Conservation (phyloP, 2,888 invertebrate genomes). For the Fragum whitleyi region DNA sequence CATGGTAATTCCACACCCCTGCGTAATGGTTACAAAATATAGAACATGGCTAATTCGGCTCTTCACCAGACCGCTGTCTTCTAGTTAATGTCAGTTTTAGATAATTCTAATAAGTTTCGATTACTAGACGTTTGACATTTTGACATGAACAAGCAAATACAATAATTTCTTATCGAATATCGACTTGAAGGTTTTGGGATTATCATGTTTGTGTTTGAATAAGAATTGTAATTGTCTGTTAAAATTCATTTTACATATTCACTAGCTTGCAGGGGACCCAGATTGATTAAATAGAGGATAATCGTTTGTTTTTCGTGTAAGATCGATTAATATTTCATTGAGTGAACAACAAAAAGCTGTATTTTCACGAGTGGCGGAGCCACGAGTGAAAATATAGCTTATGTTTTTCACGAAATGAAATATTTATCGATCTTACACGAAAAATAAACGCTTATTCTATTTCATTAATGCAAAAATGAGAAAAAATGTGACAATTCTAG, state of each 20-base stretch:
- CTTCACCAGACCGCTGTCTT: not conserved
- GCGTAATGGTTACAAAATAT: not conserved
- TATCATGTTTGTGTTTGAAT: not conserved
- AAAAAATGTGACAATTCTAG: too few species aligned
- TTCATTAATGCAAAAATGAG: too few species aligned
- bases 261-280: not conserved
- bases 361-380: too few species aligned
- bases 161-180: conserved; percentile 2
- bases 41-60: conserved; percentile 2
- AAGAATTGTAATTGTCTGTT: not conserved
- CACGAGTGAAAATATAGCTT: too few species aligned
- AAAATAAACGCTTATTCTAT: too few species aligned
- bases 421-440: too few species aligned
- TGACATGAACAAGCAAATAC: conserved; percentile 18
- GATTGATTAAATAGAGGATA: too few species aligned
- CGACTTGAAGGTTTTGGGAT: not conserved
- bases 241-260: not conserved
- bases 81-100: not conserved
- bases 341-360: too few species aligned
- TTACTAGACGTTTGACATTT: conserved; percentile 14
- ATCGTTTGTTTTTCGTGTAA: too few species aligned
- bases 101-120: conserved; percentile 19
- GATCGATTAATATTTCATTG: too few species aligned
- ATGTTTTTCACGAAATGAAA: too few species aligned
- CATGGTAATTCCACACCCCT: too few species aligned